Evolutionary conservation across 2,888 invertebrate species (phyloP), one percentile per base, ranked within the genome.

Genomic region (Phyto melanocephala): DNA sequence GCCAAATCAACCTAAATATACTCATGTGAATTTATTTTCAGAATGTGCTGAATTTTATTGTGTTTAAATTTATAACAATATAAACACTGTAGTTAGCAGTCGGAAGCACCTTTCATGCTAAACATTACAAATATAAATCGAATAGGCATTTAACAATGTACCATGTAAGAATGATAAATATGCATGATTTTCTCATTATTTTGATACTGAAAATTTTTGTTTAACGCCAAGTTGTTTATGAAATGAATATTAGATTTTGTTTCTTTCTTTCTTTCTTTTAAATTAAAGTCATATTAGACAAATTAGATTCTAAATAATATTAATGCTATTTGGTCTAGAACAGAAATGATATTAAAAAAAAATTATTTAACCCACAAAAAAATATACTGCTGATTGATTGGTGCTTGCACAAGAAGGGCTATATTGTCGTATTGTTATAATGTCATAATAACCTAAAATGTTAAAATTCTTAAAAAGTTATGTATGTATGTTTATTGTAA

Each of bases 311-410:
- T n/a, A 40, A 13, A 65, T 40, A n/a, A 52, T 15, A 60, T 60
- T 40, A 35, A 79, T 58, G 10, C 20, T n/a, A 17, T 60, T 24
- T n/a, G 15, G 35, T 58, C 11, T 47, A 35, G 45, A 60, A 35
- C 45, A 37, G 17, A 63, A 45, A 63, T 10, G 28, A 24, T 47
- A 10, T 33, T 5, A 62, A 35, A 10, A 13, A 20, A 6, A 11
- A 56, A 28, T 24, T 63, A 0, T n/a, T 80, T 80, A 80, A 80
- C 45, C 67, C 72, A n/a, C n/a, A n/a, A n/a, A n/a, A n/a, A n/a
- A n/a, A n/a, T n/a, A n/a, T n/a, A n/a, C n/a, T n/a, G n/a, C n/a
- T n/a, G n/a, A n/a, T n/a, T n/a, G n/a, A n/a, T n/a, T n/a, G n/a
- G n/a, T n/a, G n/a, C n/a, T n/a, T n/a, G n/a, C n/a, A n/a, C n/a